A percentile compares a stretch with the other conserved stretches of the same genome.
Evolutionary conservation across 2,888 invertebrate species (phyloP).

Genomic region (Elmis aenea): DNA sequence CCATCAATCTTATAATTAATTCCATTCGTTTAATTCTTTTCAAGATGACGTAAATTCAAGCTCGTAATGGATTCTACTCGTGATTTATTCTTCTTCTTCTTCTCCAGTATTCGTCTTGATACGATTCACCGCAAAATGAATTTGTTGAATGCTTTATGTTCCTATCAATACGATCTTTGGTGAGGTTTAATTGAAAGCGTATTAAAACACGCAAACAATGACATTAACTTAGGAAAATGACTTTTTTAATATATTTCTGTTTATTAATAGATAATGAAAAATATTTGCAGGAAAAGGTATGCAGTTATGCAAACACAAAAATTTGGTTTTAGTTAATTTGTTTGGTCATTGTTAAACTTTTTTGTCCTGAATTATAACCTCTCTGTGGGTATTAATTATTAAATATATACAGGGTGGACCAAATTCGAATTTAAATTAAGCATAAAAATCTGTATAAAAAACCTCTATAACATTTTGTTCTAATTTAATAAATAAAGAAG

Average conservation of each 20-base stretch:
- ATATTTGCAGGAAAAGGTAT: too few relatives aligned
- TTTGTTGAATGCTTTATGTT: conserved; percentile 27
- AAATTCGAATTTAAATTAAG: too few relatives aligned
- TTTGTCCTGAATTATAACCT: too few relatives aligned
- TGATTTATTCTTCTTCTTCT: conserved; percentile 40
- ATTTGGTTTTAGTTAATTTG: too few relatives aligned
- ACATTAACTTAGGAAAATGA: background rate
- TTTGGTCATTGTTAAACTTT: too few relatives aligned
- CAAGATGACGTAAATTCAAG: conserved; percentile 49
- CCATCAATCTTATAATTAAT: conserved; percentile 52
- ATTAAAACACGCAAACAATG: background rate
- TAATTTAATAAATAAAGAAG: too few relatives aligned
- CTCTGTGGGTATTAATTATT: too few relatives aligned
- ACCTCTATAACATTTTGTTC: too few relatives aligned
- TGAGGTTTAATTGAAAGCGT: background rate
- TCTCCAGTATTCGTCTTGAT: conserved; percentile 30
- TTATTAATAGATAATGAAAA: background rate
- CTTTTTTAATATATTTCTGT: background rate
- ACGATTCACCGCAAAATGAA: conserved; percentile 26
- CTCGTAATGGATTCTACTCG: conserved; percentile 44
- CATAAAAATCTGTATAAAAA: too few relatives aligned
- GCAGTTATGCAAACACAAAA: too few relatives aligned
- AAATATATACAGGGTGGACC: too few relatives aligned
- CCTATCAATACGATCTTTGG: background rate
- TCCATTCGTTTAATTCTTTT: conserved; percentile 50